These are phyloP conservation scores for Tribolium freemani DNA, from an alignment of 2,888 invertebrate species.

Conservation along the genomic window DNA sequence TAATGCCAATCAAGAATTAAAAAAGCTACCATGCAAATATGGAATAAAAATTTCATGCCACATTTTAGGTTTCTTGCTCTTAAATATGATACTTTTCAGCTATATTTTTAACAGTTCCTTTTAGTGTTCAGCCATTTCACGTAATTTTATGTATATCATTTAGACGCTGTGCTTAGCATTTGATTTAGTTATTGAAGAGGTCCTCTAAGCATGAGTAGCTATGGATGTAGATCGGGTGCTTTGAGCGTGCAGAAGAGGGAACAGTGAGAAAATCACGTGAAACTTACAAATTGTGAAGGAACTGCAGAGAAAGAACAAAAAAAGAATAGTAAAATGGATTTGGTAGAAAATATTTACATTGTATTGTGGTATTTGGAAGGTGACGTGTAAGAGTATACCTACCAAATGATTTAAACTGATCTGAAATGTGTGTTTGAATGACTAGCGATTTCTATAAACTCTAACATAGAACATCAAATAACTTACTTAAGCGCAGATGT, in stretches of 20 bases:
- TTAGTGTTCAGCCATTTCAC: slow-evolving; percentile 30
- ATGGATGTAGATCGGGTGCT: slow-evolving; percentile 20
- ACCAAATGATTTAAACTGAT: slow-evolving; percentile 37
- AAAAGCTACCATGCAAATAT: slow-evolving; percentile 11
- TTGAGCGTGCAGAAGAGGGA: slow-evolving; percentile 33
- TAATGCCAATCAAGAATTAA: neutral
- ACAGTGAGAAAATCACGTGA: slow-evolving; percentile 43
- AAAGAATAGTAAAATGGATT: slow-evolving; percentile 37
- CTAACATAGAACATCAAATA: slow-evolving; percentile 53
- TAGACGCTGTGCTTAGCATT: neutral
- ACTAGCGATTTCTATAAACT: slow-evolving; percentile 18
- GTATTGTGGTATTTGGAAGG: slow-evolving; percentile 31
- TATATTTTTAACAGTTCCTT: slow-evolving; percentile 36
- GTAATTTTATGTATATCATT: slow-evolving; percentile 24
- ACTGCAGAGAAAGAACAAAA: slow-evolving; percentile 42
- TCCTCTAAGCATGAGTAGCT: slow-evolving; percentile 15
- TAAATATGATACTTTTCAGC: slow-evolving; percentile 26
- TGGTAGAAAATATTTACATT: slow-evolving; percentile 35
- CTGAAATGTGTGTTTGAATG: slow-evolving; percentile 21
- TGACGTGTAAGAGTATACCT: slow-evolving; percentile 43
- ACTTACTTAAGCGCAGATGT: slow-evolving; percentile 55
- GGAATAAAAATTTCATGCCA: slow-evolving; percentile 6
- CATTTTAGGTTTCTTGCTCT: neutral
- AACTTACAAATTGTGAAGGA: slow-evolving; percentile 42
- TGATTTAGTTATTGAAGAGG: slow-evolving; percentile 12